Percentiles rank a stretch among this genome's conserved stretches.
Evolutionary conservation across 2,113 vertebrate species (phyloP).

Genomic region (Bambusicola thoracicus): DNA sequence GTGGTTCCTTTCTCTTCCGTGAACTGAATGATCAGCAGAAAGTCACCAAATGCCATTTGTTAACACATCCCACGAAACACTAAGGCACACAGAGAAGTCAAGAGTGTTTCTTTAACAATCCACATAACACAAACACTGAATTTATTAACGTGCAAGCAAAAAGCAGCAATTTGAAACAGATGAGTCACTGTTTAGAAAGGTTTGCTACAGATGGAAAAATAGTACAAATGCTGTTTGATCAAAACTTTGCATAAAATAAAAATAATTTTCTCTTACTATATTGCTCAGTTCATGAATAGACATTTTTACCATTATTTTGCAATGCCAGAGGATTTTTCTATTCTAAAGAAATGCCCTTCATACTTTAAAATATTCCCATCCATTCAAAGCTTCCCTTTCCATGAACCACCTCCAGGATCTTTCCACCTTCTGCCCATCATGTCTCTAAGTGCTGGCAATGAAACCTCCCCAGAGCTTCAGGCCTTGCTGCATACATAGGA

Average conservation of each 20-base stretch:
- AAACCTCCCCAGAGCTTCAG: neutral
- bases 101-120: slow-evolving; percentile 58
- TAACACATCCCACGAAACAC: neutral
- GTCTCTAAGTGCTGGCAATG: neutral
- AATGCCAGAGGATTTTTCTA: neutral
- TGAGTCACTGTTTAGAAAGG: slow-evolving; percentile 64
- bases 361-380: neutral
- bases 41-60: slow-evolving; percentile 31
- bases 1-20: neutral
- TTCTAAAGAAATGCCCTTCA: neutral
- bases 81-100: slow-evolving; percentile 35
- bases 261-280: slow-evolving; percentile 14
- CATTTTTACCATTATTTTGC: slow-evolving; percentile 21
- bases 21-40: slow-evolving; percentile 14
- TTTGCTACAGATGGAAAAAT: slow-evolving; percentile 73
- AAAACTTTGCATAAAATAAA: slow-evolving; percentile 61
- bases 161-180: slow-evolving; percentile 73
- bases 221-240: slow-evolving; percentile 63
- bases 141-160: slow-evolving; percentile 58
- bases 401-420: neutral
- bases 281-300: neutral
- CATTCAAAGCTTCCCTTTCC: neutral
- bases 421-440: neutral
- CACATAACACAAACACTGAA: slow-evolving; percentile 64
- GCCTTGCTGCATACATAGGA: neutral